phyloP scores from a whole-genome alignment of 2,113 vertebrate species.

The Oreotrochilus melanogaster region DNA sequence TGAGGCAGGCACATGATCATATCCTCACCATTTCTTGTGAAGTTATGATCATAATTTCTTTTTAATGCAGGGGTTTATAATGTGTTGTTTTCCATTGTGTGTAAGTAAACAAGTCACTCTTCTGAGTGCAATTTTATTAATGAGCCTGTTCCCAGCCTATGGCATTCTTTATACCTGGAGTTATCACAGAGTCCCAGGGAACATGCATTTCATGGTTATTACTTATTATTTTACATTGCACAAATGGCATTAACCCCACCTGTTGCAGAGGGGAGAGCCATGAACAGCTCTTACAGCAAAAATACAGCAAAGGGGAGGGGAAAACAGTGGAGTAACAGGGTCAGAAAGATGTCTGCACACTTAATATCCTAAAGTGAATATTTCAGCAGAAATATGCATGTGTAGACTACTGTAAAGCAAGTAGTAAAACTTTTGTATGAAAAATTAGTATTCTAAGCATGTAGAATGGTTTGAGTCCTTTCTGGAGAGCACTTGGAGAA shows the following conservation, averaged over 20 bases:
- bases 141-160: constrained; percentile 32
- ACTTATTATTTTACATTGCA: constrained; percentile 25
- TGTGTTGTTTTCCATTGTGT: constrained; percentile 35
- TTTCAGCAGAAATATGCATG: not conserved
- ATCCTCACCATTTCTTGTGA: constrained; percentile 19
- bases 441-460: not conserved
- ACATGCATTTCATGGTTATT: constrained; percentile 47
- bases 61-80: constrained; percentile 48
- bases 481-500: not conserved
- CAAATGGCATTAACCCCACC: not conserved
- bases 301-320: not conserved
- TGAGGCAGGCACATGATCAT: constrained; percentile 20
- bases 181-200: constrained; percentile 50
- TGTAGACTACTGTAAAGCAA: not conserved
- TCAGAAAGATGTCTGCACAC: not conserved
- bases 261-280: not conserved
- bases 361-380: fast-evolving
- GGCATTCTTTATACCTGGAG: constrained; percentile 44
- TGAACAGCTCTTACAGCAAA: not conserved
- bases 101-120: constrained; percentile 61
- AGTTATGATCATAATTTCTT: constrained; percentile 46
- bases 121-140: constrained; percentile 55
- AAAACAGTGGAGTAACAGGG: not conserved
- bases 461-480: not conserved
- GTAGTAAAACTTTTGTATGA: not conserved